A percentile compares a stretch with the other conserved stretches of the same genome.
phyloP scores from a whole-genome alignment of 2,797 vertebrate genomes.

The Sitta carolinensis region DNA sequence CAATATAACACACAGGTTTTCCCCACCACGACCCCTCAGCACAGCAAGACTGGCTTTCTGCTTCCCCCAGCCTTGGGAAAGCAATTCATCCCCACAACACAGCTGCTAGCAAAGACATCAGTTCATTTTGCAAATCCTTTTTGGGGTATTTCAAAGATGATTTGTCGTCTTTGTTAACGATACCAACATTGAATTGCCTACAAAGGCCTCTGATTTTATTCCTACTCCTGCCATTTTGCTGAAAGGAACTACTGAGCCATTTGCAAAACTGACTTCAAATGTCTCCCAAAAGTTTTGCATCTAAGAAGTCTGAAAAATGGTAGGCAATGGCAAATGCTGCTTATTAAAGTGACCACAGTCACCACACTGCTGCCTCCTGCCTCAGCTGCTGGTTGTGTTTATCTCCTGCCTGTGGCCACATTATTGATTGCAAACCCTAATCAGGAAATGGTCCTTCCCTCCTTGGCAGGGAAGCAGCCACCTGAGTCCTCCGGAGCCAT shows the following conservation, averaged over 20 bases:
- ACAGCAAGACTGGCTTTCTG: neutral
- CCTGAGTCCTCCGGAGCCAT: neutral
- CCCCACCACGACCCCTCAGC: neutral
- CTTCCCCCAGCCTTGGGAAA: neutral
- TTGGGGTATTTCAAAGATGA: neutral
- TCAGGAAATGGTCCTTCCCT: neutral
- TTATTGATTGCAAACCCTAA: neutral
- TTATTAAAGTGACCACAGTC: neutral
- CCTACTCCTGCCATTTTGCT: neutral
- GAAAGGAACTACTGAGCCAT: neutral
- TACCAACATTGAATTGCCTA: neutral
- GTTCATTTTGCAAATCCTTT: neutral
- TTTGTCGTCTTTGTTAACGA: neutral
- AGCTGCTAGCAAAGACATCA: neutral
- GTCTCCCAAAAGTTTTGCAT: neutral
- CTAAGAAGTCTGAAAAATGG: neutral
- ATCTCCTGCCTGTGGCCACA: neutral
- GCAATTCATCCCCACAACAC: rapidly evolving
- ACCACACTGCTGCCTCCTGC: neutral
- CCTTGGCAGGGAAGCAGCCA: neutral
- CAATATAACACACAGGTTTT: neutral
- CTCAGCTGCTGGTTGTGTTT: neutral
- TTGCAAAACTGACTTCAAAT: neutral
- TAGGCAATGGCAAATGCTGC: neutral
- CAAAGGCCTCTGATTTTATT: neutral